These are phyloP conservation scores for Loris lydekkerianus DNA, from an alignment of 2,797 vertebrate species.

Conservation along the genomic window DNA sequence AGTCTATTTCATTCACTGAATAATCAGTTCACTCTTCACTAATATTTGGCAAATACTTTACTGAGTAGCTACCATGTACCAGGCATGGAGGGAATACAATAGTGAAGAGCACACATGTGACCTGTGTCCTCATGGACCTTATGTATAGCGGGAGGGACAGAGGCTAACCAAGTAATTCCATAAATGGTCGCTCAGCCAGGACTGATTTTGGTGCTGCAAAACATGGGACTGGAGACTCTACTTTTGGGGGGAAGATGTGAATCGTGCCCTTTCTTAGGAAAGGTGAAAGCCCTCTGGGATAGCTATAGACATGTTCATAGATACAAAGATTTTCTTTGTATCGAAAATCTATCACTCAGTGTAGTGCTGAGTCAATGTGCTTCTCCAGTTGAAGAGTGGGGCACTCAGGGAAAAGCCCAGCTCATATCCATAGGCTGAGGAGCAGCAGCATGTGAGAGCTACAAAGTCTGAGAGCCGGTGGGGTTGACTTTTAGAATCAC, in stretches of 20 bases:
- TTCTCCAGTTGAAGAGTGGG: neutral
- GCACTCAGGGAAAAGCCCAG: neutral
- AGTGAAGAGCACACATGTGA: neutral
- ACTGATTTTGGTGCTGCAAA: neutral
- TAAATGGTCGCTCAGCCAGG: neutral
- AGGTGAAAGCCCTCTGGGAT: neutral
- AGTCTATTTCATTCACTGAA: neutral
- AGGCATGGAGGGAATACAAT: neutral
- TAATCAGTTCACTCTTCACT: neutral
- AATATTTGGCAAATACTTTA: neutral
- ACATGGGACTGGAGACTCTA: neutral
- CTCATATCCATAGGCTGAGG: neutral
- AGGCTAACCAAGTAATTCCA: neutral
- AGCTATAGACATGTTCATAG: neutral
- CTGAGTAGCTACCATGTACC: neutral
- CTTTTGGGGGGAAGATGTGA: neutral
- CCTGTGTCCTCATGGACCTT: neutral
- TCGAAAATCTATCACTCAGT: neutral
- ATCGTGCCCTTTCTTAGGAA: neutral
- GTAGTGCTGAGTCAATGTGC: neutral
- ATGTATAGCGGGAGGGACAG: neutral
- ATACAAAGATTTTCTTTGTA: neutral
- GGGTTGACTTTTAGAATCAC: neutral
- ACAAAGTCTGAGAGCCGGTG: accelerated
- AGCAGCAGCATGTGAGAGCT: neutral